Conservation (phyloP, 1,140 invertebrate species). For the Nasonia longicornis region DNA sequence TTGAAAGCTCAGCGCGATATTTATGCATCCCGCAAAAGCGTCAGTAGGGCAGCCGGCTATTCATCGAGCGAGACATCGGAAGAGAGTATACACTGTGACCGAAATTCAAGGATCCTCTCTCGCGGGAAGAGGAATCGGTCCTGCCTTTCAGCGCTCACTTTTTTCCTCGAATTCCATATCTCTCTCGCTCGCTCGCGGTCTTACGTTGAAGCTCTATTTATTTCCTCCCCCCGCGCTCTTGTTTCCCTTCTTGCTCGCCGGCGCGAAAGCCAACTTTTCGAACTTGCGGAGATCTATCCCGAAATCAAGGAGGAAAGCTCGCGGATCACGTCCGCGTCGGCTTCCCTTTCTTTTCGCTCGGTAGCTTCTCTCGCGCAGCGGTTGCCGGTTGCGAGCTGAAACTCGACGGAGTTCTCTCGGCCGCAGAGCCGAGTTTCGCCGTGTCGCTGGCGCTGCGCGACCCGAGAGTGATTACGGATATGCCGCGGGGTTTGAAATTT, state of each 20-base stretch:
- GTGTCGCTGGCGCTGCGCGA: not conserved
- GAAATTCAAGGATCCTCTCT: not conserved
- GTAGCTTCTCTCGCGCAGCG: not conserved
- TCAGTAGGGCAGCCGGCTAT: not conserved
- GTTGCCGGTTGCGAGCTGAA: not conserved
- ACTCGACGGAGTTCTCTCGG: not conserved
- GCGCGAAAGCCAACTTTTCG: constrained; percentile 25
- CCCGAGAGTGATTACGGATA: not conserved
- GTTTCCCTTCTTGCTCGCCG: not conserved
- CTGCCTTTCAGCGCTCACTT: not conserved
- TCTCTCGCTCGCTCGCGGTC: not conserved
- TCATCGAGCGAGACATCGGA: not conserved
- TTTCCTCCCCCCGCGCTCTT: constrained; percentile 22
- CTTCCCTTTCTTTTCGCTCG: not conserved
- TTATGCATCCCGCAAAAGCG: no score
- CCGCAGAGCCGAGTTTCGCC: not conserved
- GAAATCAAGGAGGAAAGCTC: constrained; percentile 34
- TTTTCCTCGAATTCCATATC: not conserved
- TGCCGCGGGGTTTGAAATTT: not conserved
- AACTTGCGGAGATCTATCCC: constrained; percentile 16
- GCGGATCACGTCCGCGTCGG: constrained; percentile 29
- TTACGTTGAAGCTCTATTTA: constrained; percentile 39
- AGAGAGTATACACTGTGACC: not conserved
- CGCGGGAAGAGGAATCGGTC: not conserved
- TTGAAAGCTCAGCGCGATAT: no score